A percentile compares a stretch with the other conserved stretches of the same genome.
These are phyloP conservation scores for Trinorchestia longiramus DNA, from an alignment of 1,140 invertebrate genomes.

Conservation along the genomic window DNA sequence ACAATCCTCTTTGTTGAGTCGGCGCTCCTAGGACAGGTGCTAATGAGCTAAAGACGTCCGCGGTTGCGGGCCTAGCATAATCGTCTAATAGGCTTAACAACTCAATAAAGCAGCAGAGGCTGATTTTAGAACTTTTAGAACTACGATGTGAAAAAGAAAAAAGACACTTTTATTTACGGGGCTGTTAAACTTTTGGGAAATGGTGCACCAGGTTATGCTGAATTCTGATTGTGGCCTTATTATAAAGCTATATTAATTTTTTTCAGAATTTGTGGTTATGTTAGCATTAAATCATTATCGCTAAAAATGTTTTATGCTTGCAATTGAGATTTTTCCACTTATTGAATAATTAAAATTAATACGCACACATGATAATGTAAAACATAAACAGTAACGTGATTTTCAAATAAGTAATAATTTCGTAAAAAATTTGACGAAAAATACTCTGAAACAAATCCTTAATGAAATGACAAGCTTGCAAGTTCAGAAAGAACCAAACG, in stretches of 20 bases:
- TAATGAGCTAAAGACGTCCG: slow-evolving; percentile 49
- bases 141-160: not conserved
- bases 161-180: not conserved
- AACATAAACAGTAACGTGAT: too few relatives aligned
- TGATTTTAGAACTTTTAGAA: slow-evolving; percentile 24
- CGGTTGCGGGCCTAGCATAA: not conserved
- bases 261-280: not conserved
- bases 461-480: too few relatives aligned
- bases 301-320: too few relatives aligned
- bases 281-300: not conserved
- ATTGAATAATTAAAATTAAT: too few relatives aligned
- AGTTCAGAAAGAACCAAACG: too few relatives aligned
- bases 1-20: slow-evolving; percentile 33
- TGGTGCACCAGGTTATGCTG: not conserved
- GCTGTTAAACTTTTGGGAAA: not conserved
- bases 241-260: not conserved
- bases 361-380: too few relatives aligned
- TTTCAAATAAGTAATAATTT: too few relatives aligned
- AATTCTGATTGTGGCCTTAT: not conserved
- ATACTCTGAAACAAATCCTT: too few relatives aligned
- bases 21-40: slow-evolving; percentile 31
- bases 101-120: not conserved
- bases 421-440: too few relatives aligned
- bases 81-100: slow-evolving; percentile 36
- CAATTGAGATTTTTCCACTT: too few relatives aligned